Percentiles rank a stretch among this genome's conserved stretches.
Conservation (phyloP, 2,888 invertebrate genomes). For the Tubulanus polymorphus region DNA sequence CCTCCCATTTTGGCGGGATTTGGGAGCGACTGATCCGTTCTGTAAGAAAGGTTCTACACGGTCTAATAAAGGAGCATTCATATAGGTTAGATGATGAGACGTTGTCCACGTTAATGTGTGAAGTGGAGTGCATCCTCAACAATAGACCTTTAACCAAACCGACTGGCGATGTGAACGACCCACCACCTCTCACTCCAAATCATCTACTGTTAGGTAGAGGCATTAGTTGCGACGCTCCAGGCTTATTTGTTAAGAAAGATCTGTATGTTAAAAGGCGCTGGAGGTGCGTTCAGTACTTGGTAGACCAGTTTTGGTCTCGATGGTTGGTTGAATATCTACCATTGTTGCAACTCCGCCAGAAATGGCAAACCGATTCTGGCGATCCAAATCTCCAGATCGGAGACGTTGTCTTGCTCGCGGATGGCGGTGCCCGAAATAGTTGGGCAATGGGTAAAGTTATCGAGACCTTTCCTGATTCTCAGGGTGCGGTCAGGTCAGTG, state of each 20-base stretch:
- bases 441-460: background rate
- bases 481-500: too few relatives aligned
- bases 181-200: conserved; percentile 17
- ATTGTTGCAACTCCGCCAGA: too few relatives aligned
- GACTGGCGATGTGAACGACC: conserved; percentile 11
- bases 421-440: too few relatives aligned
- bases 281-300: conserved; percentile 20
- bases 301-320: too few relatives aligned
- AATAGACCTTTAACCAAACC: conserved; percentile 14
- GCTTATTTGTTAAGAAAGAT: conserved; percentile 14
- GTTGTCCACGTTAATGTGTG: conserved; percentile 17
- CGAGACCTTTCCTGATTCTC: too few relatives aligned
- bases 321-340: too few relatives aligned
- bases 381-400: too few relatives aligned
- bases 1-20: conserved; percentile 18
- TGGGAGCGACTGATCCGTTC: conserved; percentile 21
- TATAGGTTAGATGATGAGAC: conserved; percentile 17
- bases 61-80: conserved; percentile 9
- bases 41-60: conserved; percentile 12
- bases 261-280: conserved; percentile 16
- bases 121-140: conserved; percentile 20
- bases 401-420: too few relatives aligned
- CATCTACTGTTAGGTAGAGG: conserved; percentile 12
- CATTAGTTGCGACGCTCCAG: conserved; percentile 8
- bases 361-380: too few relatives aligned